These are phyloP conservation scores for Drosophila mayaguana DNA, from an alignment of 2,888 invertebrate species.

Conservation along the genomic window DNA sequence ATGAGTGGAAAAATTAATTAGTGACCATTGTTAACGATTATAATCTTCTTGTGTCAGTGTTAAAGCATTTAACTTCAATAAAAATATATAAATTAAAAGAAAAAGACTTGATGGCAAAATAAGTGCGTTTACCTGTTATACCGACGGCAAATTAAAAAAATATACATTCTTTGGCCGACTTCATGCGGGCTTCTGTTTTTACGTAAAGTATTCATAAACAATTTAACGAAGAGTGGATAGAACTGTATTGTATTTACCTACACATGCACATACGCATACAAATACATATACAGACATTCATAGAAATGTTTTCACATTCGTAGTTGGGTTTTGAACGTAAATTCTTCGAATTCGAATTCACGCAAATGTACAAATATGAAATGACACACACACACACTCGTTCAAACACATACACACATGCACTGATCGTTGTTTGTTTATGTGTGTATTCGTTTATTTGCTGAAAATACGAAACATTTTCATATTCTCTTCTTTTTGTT, in stretches of 20 bases:
- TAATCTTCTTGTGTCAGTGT: slow-evolving; percentile 12
- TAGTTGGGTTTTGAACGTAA: background rate
- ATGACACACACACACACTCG: background rate
- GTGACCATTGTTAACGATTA: slow-evolving; percentile 11
- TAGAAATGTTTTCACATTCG: background rate
- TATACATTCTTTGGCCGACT: background rate
- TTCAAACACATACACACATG: background rate
- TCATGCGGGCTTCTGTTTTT: background rate
- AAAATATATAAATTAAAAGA: background rate
- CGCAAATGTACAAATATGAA: slow-evolving; percentile 7
- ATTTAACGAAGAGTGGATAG: slow-evolving; percentile 16
- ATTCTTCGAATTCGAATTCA: slow-evolving; percentile 16
- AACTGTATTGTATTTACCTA: background rate
- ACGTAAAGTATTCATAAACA: background rate
- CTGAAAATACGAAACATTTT: slow-evolving; percentile 55
- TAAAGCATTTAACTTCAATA: background rate
- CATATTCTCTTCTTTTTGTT: slow-evolving; percentile 52
- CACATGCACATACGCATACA: too few relatives aligned
- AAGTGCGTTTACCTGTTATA: slow-evolving; percentile 25
- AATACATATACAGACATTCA: background rate
- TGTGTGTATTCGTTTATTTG: slow-evolving; percentile 27
- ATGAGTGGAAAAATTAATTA: slow-evolving; percentile 32
- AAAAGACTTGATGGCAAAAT: background rate
- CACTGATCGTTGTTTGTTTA: slow-evolving; percentile 16
- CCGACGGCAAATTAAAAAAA: slow-evolving; percentile 31